Evolutionary conservation across 1,140 invertebrate species (phyloP).

Genomic region (Drosophila subobscura): DNA sequence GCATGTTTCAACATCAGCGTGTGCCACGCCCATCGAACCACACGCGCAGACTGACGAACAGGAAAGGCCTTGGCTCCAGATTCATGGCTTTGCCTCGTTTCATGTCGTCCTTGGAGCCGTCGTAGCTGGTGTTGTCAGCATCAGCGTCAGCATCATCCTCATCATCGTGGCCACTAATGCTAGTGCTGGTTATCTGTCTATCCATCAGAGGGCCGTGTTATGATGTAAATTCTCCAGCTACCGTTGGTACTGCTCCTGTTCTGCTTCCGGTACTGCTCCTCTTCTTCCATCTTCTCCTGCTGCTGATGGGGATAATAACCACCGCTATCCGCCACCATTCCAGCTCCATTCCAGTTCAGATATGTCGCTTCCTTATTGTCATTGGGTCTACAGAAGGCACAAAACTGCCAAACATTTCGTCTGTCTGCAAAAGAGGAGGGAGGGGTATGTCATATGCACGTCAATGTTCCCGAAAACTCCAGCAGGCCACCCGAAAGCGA

Average conservation of each 20-base stretch:
- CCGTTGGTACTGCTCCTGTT: conserved; percentile 10
- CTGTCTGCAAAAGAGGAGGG: conserved; percentile 15
- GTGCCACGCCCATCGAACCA: conserved; percentile 39
- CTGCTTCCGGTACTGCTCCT: conserved; percentile 7
- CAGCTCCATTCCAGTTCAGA: conserved; percentile 58
- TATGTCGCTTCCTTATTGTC: conserved; percentile 71
- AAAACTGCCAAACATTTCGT: conserved; percentile 58
- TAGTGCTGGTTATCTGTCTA: conserved; percentile 79
- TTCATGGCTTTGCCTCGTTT: no score
- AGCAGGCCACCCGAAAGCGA: no score
- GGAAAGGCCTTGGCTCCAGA: conserved; percentile 10
- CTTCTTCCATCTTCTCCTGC: not conserved
- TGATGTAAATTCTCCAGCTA: conserved; percentile 68
- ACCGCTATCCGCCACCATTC: conserved; percentile 28
- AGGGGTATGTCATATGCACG: no score
- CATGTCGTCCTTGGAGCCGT: conserved; percentile 6
- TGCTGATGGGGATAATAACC: conserved; percentile 41
- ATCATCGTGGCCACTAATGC: conserved; percentile 58
- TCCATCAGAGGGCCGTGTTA: conserved; percentile 76
- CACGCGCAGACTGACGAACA: conserved; percentile 12
- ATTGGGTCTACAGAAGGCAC: conserved; percentile 42
- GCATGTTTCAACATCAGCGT: conserved; percentile 66
- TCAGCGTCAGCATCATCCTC: conserved; percentile 29
- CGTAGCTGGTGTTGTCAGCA: conserved; percentile 23
- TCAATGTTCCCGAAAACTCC: no score